Conservation (phyloP, 2,113 vertebrate genomes). For the Corythornis cristatus region DNA sequence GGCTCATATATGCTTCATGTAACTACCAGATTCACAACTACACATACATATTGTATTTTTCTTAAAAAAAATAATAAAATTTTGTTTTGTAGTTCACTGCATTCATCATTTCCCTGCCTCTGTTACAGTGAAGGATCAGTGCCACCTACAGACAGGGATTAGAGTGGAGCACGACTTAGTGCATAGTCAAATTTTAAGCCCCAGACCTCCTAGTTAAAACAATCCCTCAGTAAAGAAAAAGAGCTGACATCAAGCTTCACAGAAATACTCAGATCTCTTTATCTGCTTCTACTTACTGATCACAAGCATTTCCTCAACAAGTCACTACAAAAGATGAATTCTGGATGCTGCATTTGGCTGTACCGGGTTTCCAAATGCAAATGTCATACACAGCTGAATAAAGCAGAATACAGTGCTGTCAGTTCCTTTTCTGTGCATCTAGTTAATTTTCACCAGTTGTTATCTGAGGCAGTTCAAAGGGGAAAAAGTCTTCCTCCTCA, state of each 20-base stretch:
- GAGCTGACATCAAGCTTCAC: background rate
- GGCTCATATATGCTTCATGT: background rate
- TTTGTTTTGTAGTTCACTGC: background rate
- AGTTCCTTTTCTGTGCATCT: slow-evolving; percentile 16
- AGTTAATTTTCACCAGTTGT: slow-evolving; percentile 14
- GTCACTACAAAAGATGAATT: slow-evolving; percentile 16
- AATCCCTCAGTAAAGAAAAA: slow-evolving; percentile 6
- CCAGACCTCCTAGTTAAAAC: slow-evolving; percentile 25
- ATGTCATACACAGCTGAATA: slow-evolving; percentile 37
- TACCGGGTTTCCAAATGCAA: slow-evolving; percentile 44
- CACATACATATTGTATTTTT: background rate
- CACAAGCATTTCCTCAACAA: slow-evolving; percentile 26
- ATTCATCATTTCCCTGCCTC: background rate
- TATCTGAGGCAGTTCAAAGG: slow-evolving; percentile 33
- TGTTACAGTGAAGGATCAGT: slow-evolving; percentile 60
- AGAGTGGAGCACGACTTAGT: background rate
- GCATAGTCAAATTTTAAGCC: slow-evolving; percentile 17
- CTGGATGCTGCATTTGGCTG: background rate
- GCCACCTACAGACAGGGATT: slow-evolving; percentile 70
- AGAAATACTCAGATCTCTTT: slow-evolving; percentile 16
- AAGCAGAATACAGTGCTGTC: background rate
- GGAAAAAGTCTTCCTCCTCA: background rate
- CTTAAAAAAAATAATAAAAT: background rate
- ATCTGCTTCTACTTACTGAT: slow-evolving; percentile 3
- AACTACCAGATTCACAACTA: background rate